phyloP scores from a whole-genome alignment of 2,113 vertebrate species.

The Lathamus discolor region DNA sequence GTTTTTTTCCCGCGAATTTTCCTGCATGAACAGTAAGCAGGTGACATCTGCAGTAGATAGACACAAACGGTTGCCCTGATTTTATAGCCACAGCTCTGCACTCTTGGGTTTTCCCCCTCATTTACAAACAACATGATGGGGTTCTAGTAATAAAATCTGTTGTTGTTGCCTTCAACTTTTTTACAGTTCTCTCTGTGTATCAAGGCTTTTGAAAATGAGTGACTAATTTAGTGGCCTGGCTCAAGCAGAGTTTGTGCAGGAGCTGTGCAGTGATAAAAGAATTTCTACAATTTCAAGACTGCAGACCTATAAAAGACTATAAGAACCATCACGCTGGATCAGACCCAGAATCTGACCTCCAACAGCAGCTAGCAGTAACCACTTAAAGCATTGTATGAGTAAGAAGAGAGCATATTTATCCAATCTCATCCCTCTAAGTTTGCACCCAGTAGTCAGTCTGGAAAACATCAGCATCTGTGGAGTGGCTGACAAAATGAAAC shows the following conservation, averaged over 20 bases:
- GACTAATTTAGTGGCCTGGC: neutral
- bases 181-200: neutral
- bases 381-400: neutral
- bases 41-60: neutral
- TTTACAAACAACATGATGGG: neutral
- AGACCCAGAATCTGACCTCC: neutral
- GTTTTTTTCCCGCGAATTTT: neutral
- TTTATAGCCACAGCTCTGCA: neutral
- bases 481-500: constrained; percentile 19
- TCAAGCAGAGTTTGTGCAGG: constrained; percentile 22
- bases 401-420: neutral
- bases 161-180: neutral
- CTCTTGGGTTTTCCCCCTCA: neutral
- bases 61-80: neutral
- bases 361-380: neutral
- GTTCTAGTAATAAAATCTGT: neutral
- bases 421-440: neutral
- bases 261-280: neutral
- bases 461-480: constrained; percentile 19
- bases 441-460: constrained; percentile 26
- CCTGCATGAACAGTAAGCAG: neutral
- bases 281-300: constrained; percentile 13
- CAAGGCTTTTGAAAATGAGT: neutral
- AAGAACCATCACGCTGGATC: neutral
- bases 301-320: neutral